Conservation (phyloP, 2,113 vertebrate genomes). For the Cromileptes altivelis region DNA sequence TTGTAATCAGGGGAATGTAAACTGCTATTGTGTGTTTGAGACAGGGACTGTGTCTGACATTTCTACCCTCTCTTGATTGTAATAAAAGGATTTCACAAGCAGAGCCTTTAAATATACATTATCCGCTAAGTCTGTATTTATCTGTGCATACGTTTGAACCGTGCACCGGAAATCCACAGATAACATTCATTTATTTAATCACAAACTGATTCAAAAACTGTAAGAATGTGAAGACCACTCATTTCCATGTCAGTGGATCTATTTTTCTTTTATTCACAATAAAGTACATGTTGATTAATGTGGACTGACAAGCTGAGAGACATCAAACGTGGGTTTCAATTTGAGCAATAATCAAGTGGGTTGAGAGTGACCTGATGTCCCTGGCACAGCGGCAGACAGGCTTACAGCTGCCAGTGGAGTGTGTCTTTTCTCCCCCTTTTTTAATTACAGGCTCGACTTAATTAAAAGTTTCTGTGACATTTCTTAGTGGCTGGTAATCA, state of each 20-base stretch:
- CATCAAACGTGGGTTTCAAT: conserved; percentile 42
- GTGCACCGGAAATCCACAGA: not conserved
- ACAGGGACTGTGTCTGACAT: not conserved
- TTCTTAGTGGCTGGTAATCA: conserved; percentile 65
- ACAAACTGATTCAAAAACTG: conserved; percentile 7
- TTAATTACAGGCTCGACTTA: conserved; percentile 73
- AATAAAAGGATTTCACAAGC: conserved; percentile 23
- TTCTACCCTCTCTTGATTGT: conserved; percentile 12
- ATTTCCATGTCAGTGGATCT: conserved; percentile 33
- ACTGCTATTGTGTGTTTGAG: conserved; percentile 16
- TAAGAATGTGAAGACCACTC: conserved; percentile 17
- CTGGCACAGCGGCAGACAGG: conserved; percentile 43
- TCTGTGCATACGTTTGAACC: not conserved
- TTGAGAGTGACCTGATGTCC: conserved; percentile 62
- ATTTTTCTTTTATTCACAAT: conserved; percentile 56
- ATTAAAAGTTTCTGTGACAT: conserved; percentile 80
- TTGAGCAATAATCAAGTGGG: conserved; percentile 61
- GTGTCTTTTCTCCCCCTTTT: conserved; percentile 18
- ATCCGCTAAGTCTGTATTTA: not conserved
- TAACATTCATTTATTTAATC: conserved; percentile 43
- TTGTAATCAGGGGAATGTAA: conserved; percentile 17
- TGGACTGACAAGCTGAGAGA: conserved; percentile 61
- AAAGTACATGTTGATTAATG: conserved; percentile 65
- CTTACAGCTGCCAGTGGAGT: conserved; percentile 53
- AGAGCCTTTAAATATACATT: not conserved